Base-by-base conservation (phyloP, 2,888 invertebrate species). In the Drosophila anomelani region DNA sequence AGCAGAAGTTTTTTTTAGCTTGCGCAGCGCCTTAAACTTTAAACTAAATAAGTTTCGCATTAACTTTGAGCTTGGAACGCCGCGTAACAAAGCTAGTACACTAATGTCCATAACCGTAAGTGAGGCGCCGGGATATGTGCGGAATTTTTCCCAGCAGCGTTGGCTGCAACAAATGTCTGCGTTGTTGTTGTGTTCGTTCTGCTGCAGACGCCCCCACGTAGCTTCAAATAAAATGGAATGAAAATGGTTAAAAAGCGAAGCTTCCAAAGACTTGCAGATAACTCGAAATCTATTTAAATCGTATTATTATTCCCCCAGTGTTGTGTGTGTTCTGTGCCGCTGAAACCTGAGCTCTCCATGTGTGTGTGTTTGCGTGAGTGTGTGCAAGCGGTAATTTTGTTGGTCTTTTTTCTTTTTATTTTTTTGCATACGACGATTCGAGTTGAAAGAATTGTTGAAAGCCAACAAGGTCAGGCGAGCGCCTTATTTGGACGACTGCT, bases 91-190 rank as follows among this genome's bases (percentile, higher is more conserved):
- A 89, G 78, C 79, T 68, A 75, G 77, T 78, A 70, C 79, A 89
- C 92, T 92, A 89, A 92, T 92, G 91, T 92, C 91, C 90, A 91
- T 92, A 87, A 92, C 92, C 91, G 91, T 92, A 89, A 91, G 91
- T 92, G 82, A 54, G 13, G 8, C 32, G 39, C 15, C 43, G 47
- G 17, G 20, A 55, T 20, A 46, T 15, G 39, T 36, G 55, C 38
- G 36, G 20, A 4, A 13, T 13, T 29, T 1, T 10, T 20, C 34
- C 13, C 23, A 17, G 20, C 20, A 36, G 43, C 15, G 5, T 15
- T 26, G n/a, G 38, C 29, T 55, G 54, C 59, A 54, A n/a, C 20
- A 17, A 39, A 60, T 41, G 57, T 36, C 47, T 39, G 51, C 56
- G 61, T 46, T 62, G 51, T 64, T 60, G 62, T 63, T 49, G 54